Evolutionary conservation across 2,888 invertebrate genomes (phyloP), one percentile per base, ranked within the genome.

Genomic region (Helleia helle): DNA sequence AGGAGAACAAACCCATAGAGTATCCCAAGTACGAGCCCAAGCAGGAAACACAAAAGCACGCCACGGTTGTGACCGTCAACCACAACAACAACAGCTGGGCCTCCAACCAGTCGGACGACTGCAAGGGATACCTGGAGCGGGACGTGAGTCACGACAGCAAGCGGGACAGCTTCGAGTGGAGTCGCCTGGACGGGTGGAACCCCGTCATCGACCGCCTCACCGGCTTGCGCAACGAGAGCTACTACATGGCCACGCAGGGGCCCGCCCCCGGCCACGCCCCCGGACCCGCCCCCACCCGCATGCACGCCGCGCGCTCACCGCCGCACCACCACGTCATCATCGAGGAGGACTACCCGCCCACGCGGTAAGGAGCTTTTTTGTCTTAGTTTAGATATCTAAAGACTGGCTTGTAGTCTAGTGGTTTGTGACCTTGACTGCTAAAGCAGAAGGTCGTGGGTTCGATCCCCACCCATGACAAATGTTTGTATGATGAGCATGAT

Each of bases 201-300:
- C 95, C 96, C 47, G 95, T 96, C 44, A 89, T 96, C 59, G 96
- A 96, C 65, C 86, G 95, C 62, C 81, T 96, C 59, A 95, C 94
- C 37, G 89, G 89, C 8, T 66, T 96, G 43, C 87, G 96, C 43
- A 97, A 96, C 62, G 96, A 97, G 67, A 97, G 96, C 62, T 97
- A 97, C 63, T 96, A 94, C 59, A 90, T 94, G 86, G 95, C 94
- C 57, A 91, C 89, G 28, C 90, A 90, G 54, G 86, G 87, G 15
- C 88, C 87, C 2, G 88, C 47, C 18, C 18, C 18, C 18, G 8
- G 22, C 22, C 22, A 8, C 22, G 8, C 6, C 7, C 7, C 22
- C 22, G 22, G 22, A 8, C 7, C 22, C 22, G 22, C 22, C 22
- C n/a, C 1, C 22, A 8, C 3, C 22, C 22, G 22, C 22, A 8